These are phyloP conservation scores for Zygothrica quintamaculata DNA, from an alignment of 2,888 invertebrate genomes.

Conservation along the genomic window DNA sequence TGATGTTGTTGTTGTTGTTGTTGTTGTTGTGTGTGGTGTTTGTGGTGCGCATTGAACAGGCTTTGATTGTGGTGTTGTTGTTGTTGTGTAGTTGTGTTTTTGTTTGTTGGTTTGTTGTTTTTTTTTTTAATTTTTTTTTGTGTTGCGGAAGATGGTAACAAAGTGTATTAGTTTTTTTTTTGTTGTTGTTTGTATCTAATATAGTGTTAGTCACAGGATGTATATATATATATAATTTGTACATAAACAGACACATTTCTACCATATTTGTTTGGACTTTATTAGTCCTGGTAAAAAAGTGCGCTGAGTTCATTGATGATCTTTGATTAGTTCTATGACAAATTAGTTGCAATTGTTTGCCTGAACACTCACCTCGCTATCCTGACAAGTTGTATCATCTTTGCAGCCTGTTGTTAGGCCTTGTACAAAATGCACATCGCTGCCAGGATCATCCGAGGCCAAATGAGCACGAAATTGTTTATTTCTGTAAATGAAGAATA, in stretches of 20 bases:
- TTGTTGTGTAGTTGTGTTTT: conserved; percentile 40
- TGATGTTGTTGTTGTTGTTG: conserved; percentile 29
- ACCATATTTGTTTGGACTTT: conserved; percentile 5
- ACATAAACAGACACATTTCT: conserved; percentile 5
- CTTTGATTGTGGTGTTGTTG: conserved; percentile 42
- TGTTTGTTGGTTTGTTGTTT: conserved; percentile 39
- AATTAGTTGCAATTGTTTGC: too few relatives aligned
- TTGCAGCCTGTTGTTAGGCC: conserved; percentile 76
- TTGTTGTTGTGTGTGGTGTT: conserved; percentile 31
- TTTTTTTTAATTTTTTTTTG: conserved; percentile 37
- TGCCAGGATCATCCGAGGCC: conserved; percentile 88
- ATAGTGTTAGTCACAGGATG: conserved; percentile 75
- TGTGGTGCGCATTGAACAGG: conserved; percentile 62
- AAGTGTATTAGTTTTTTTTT: conserved; percentile 69
- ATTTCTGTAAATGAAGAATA: conserved; percentile 86
- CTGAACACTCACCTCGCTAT: conserved; percentile 82
- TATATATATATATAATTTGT: conserved; percentile 12
- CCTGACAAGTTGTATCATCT: conserved; percentile 79
- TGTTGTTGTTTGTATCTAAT: conserved; percentile 35
- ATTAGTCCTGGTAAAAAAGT: conserved; percentile 6
- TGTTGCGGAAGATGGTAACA: conserved; percentile 77
- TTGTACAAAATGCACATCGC: conserved; percentile 85
- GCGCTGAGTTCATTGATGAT: not conserved
- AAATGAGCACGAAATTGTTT: conserved; percentile 91
- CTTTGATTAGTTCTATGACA: not conserved